These are phyloP conservation scores for Eulemur rufifrons DNA, from an alignment of 2,113 vertebrate species.

Conservation along the genomic window DNA sequence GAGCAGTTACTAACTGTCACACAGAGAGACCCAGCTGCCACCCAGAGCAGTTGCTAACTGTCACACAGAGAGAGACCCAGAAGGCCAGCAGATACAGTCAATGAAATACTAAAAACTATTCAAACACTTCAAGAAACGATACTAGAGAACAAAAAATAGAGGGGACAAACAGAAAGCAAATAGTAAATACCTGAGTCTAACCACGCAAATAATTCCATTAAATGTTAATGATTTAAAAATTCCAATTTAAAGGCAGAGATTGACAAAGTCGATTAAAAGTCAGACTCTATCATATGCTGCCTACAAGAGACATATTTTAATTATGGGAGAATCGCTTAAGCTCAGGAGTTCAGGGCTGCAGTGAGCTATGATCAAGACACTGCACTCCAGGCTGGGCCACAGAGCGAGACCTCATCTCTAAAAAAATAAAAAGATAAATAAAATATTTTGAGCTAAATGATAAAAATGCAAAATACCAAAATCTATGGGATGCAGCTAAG, in stretches of 20 bases:
- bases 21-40: not conserved
- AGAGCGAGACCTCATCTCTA: not conserved
- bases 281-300: too few species aligned
- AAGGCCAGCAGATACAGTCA: not conserved
- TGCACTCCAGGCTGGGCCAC: not conserved
- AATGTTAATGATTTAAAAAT: not conserved
- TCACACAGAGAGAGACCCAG: not conserved
- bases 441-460: not conserved
- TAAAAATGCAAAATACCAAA: not conserved
- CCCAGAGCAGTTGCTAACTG: accelerated
- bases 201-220: not conserved
- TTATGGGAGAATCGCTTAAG: not conserved
- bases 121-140: not conserved
- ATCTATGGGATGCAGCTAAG: not conserved
- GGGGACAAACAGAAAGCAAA: not conserved
- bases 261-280: not conserved
- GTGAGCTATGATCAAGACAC: too few species aligned
- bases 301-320: too few species aligned
- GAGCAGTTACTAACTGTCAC: accelerated
- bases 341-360: not conserved
- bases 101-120: not conserved
- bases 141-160: not conserved
- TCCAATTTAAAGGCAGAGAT: not conserved
- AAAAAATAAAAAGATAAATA: not conserved
- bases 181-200: not conserved